Conservation (phyloP, 2,113 vertebrate species). For the Clarias batrachus region DNA sequence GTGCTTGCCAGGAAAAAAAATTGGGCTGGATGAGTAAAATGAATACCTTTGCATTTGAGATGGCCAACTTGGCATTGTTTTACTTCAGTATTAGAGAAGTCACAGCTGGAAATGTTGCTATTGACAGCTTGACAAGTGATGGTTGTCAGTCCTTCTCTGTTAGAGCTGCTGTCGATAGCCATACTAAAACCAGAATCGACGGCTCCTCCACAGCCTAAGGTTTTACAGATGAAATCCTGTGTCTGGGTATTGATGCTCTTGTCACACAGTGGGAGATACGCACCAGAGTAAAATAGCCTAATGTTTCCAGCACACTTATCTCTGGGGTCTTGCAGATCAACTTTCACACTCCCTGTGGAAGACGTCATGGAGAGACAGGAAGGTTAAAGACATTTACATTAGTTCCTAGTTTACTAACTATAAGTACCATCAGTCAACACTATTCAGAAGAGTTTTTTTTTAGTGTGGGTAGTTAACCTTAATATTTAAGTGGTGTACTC, state of each 20-base stretch:
- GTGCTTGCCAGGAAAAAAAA: neutral
- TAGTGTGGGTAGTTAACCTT: no score
- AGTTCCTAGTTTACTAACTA: no score
- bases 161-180: fast-evolving
- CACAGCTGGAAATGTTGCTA: constrained; percentile 34
- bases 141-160: neutral
- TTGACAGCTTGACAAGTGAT: neutral
- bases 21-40: neutral
- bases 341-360: constrained; percentile 55
- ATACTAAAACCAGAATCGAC: fast-evolving
- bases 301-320: constrained; percentile 61
- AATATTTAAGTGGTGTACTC: no score
- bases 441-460: no score
- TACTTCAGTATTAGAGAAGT: fast-evolving
- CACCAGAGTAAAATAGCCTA: neutral
- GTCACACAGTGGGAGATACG: neutral
- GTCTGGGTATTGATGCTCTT: fast-evolving
- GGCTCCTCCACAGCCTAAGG: constrained; percentile 47
- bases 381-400: neutral
- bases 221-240: constrained; percentile 48
- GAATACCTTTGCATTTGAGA: constrained; percentile 60
- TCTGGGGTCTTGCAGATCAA: neutral
- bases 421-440: no score
- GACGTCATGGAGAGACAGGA: neutral
- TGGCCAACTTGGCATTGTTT: fast-evolving